Evolutionary conservation across 2,888 invertebrate genomes (phyloP).

Genomic region (Pherbina coryleti): DNA sequence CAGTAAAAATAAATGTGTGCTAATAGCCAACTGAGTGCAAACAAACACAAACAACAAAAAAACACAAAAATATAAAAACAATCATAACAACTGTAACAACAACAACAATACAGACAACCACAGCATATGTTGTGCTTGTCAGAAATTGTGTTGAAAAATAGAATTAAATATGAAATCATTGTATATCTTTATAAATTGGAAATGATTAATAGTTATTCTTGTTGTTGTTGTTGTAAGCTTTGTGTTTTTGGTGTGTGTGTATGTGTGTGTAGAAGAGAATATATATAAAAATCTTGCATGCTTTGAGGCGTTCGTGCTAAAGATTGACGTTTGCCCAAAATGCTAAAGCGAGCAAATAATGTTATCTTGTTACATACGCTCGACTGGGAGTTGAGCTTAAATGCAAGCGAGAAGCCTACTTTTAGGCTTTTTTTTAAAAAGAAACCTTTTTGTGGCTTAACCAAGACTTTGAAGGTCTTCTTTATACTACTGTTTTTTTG

Average conservation of each 20-base stretch:
- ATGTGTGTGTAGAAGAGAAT: background rate
- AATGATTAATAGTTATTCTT: conserved; percentile 21
- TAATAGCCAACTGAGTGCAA: background rate
- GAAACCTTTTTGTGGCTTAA: too few relatives aligned
- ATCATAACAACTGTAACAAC: background rate
- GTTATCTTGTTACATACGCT: background rate
- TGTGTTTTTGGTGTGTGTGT: too few relatives aligned
- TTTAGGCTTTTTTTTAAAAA: too few relatives aligned
- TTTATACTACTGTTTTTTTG: too few relatives aligned
- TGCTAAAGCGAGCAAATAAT: too few relatives aligned
- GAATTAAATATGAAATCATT: conserved; percentile 22
- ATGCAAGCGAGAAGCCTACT: too few relatives aligned
- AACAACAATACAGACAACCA: background rate
- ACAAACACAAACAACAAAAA: background rate
- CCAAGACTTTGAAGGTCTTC: too few relatives aligned
- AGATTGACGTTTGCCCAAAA: background rate
- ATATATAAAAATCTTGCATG: background rate
- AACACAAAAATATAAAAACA: background rate
- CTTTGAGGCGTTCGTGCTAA: background rate
- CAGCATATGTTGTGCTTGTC: background rate
- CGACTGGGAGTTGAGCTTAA: too few relatives aligned
- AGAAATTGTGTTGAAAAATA: conserved; percentile 1
- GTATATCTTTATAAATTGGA: background rate
- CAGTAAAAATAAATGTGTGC: background rate
- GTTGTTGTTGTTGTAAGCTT: background rate